Conservation (phyloP, 2,888 invertebrate species). For the Eupithecia subfuscata region DNA sequence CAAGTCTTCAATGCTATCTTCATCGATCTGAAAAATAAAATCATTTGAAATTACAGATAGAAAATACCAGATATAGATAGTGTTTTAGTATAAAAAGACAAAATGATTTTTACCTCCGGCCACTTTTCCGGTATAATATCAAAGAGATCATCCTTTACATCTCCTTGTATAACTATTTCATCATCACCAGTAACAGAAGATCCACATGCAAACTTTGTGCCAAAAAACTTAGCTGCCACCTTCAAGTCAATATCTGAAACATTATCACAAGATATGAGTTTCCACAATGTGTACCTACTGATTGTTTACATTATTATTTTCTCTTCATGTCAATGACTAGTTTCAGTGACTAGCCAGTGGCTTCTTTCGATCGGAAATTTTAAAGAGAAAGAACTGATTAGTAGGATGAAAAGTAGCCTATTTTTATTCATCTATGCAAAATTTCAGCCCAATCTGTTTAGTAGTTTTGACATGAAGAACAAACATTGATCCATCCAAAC, state of each 20-base stretch:
- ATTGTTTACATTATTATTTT: not conserved
- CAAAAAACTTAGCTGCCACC: constrained; percentile 98
- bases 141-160: constrained; percentile 98
- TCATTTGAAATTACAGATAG: not conserved
- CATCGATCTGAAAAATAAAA: constrained; percentile 84
- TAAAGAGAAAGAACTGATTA: not conserved
- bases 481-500: no score
- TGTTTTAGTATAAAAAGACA: not conserved
- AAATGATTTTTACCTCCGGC: constrained; percentile 89
- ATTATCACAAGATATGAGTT: not conserved
- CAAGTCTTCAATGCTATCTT: constrained; percentile 95
- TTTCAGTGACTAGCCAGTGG: not conserved
- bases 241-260: constrained; percentile 97
- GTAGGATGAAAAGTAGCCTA: not conserved
- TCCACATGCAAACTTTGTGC: constrained; percentile 99
- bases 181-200: constrained; percentile 99
- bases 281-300: not conserved
- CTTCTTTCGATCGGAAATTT: not conserved
- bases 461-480: not conserved
- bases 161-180: constrained; percentile 99
- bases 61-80: not conserved
- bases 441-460: not conserved
- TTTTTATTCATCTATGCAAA: not conserved
- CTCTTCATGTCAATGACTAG: not conserved
- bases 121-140: constrained; percentile 99